Percentiles rank a stretch among this genome's conserved stretches.
Evolutionary conservation across 2,888 invertebrate species (phyloP).

Genomic region (Tipula vernalis): DNA sequence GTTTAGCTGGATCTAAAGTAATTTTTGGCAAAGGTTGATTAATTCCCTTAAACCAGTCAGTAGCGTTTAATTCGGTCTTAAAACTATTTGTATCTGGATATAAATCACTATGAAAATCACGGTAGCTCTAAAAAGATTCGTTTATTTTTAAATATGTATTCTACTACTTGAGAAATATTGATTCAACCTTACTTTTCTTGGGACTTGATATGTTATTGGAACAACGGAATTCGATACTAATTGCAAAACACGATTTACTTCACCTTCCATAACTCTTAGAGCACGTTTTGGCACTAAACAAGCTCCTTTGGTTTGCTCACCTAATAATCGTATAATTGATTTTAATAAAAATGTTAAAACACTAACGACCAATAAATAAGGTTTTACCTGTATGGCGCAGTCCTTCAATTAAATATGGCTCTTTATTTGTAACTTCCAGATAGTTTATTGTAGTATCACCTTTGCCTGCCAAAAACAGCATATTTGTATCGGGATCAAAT

Average conservation of each 20-base stretch:
- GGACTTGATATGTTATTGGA: conserved; percentile 90
- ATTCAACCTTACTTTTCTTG: conserved; percentile 55
- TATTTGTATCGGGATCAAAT: conserved; percentile 85
- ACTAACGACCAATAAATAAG: neutral
- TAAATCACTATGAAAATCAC: conserved; percentile 88
- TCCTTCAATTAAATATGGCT: conserved; percentile 82
- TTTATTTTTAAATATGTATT: neutral
- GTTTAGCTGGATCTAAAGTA: conserved; percentile 67
- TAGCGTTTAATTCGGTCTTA: conserved; percentile 63
- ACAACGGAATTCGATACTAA: conserved; percentile 75
- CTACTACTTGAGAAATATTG: neutral
- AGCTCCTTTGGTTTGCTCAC: conserved; percentile 93
- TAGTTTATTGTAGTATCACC: conserved; percentile 87
- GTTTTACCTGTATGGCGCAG: conserved; percentile 58
- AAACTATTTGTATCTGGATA: conserved; percentile 83
- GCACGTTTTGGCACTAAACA: conserved; percentile 86
- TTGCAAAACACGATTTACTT: conserved; percentile 84
- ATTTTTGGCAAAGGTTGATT: conserved; percentile 69
- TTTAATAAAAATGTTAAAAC: neutral
- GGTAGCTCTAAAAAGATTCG: conserved; percentile 52
- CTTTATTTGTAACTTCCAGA: conserved; percentile 79
- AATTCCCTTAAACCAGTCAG: conserved; percentile 69
- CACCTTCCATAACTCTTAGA: conserved; percentile 91
- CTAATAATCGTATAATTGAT: conserved; percentile 23
- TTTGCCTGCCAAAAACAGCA: conserved; percentile 91